Evolutionary conservation across 2,888 invertebrate species (phyloP), one percentile per base, ranked within the genome.

Genomic region (Hetaerina titia): DNA sequence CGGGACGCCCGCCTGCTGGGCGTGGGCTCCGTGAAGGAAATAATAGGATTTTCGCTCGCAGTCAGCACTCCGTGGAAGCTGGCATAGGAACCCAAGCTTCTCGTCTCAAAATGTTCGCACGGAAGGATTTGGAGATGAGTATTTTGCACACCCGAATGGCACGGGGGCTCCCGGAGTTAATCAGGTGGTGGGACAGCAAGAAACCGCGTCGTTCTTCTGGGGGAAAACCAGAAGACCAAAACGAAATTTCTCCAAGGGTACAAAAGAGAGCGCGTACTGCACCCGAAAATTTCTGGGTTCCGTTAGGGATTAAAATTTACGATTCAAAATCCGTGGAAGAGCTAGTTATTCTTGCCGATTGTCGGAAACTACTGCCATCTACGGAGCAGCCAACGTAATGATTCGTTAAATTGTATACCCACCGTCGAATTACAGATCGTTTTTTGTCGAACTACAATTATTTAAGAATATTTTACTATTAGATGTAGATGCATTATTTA

Each of bases 11-110:
- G 11, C 81, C 81, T 31, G 81, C 81, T 81, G 81, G 2, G 69
- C 69, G 69, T n/a, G 69, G 7, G 7, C n/a, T 31, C 31, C 81
- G 81, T 81, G 81, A 81, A 15, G 81, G 81, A 81, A 7, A 81
- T 81, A 81, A 81, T 81, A 81, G 81, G 81, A 81, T 81, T 81
- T 31, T 69, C 81, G 25, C 31, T n/a, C 17, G 69, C 69, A 69
- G 69, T 69, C 81, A 81, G 81, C 25, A 13, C 31, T 45, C 81
- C 81, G 31, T 22, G 13, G 31, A 9, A 69, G 69, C 69, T 69
- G 22, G 17, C 69, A n/a, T 22, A 31, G 7, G 81, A n/a, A 69
- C n/a, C 69, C 69, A n/a, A 7, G 22, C n/a, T 81, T 31, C 11
- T 13, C 13, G 8, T 9, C 25, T 31, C 15, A 9, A 15, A 81